Evolutionary conservation across 1,140 invertebrate genomes (phyloP), one percentile per base, ranked within the genome.

Genomic region (Galleria mellonella): DNA sequence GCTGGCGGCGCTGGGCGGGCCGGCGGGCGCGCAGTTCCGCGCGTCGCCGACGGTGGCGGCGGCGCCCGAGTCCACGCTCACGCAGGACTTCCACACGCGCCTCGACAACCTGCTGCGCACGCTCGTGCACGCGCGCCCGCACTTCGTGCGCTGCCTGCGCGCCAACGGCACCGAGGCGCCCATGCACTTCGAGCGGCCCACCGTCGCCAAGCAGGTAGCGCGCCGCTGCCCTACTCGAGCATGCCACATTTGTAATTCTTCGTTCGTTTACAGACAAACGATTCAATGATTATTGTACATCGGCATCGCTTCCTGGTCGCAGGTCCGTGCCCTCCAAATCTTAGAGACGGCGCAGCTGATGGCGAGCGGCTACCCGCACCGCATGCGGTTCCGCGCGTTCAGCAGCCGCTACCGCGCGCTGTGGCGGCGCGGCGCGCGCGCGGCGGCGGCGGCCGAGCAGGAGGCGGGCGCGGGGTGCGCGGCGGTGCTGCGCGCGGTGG

Each of bases 301-400:
- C 17, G 17, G 17, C 17, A 6, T 23, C 17, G 6, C 17, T 23
- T 6, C 17, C 6, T 23, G 2, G 6, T 23, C 12, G 56, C 94
- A 98, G 88, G 94, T 98, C 47, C 88, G 96, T 17, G 95, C 96
- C 0, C 87, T 98, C 23, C 96, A 98, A 87, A 92, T 97, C n/a
- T 84, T 97, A 12, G 96, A 98, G 87, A 98, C 97, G 15, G 95
- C 97, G 10, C 97, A 97, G 79, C 83, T 98, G 23, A 98, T 98
- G 96, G 96, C 96, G 10, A 92, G 92, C 54, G 93, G 96, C 7
- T 97, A 95, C 78, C 96, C 96, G 4, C 96, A 98, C 83, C 89
- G 97, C 53, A 97, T 98, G 95, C 89, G 96, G 15, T 98, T 97
- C 79, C 96, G 96, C 77, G 94, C 94, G n/a, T 98, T 98, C 83